These are phyloP conservation scores for Sardinella longiceps DNA, from an alignment of 2,797 vertebrate genomes.

Conservation along the genomic window DNA sequence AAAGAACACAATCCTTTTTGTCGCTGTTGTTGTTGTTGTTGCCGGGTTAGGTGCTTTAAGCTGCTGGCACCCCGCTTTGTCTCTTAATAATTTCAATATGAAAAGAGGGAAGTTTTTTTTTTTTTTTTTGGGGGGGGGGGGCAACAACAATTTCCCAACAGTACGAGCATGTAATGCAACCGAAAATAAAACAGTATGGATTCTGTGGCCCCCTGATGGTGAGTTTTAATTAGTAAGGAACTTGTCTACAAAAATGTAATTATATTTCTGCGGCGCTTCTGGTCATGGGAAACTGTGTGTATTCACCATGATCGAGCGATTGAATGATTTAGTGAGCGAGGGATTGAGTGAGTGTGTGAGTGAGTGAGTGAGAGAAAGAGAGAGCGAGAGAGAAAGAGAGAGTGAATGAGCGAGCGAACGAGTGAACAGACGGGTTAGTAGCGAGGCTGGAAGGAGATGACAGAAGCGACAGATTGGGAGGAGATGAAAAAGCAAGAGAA, in stretches of 20 bases:
- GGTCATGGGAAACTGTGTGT: neutral
- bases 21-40: neutral
- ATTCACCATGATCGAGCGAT: neutral
- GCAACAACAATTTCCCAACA: neutral
- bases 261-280: neutral
- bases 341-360: neutral
- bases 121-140: no score
- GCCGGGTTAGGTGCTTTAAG: neutral
- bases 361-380: no score
- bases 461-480: neutral
- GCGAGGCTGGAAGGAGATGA: neutral
- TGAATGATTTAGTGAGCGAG: neutral
- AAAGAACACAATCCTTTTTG: neutral
- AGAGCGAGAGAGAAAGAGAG: no score
- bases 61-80: neutral
- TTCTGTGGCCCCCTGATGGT: slow-evolving; percentile 17
- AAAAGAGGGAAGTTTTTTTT: no score
- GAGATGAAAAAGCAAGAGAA: neutral
- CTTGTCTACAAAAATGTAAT: slow-evolving; percentile 32
- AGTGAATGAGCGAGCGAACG: neutral
- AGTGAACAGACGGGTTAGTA: neutral
- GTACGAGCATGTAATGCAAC: neutral
- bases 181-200: neutral
- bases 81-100: neutral
- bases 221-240: slow-evolving; percentile 38